Base-by-base conservation (phyloP, 2,797 vertebrate species). In the Triplophysa yarkandensis region DNA sequence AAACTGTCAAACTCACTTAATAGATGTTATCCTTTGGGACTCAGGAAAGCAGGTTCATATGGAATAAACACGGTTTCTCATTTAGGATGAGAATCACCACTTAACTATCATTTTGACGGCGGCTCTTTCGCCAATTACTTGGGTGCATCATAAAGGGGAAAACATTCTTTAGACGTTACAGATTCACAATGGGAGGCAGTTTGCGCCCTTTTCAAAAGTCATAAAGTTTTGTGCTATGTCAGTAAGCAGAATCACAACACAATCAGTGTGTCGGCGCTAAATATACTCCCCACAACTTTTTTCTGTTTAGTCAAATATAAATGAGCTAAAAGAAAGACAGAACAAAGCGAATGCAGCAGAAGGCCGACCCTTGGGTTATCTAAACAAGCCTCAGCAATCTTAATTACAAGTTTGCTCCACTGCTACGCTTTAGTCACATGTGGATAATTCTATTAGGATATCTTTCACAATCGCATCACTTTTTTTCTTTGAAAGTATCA, bases 1-100 rank as follows among this genome's bases (percentile, higher is more conserved):
- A 92, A 92, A 86, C 91, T 93, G 92, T 94, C 92, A 92, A 84
- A 85, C 91, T 93, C 90, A 89, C 89, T 94, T 93, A 93, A 90
- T 84, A 88, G 85, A 87, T 92, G 87, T 88, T 88, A 87, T 92
- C 92, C 92, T 90, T 78, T 86, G 89, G 91, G 90, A 94, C 77
- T 84, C 86, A 90, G 88, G 87, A 89, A 92, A 89, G 88, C 90
- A 91, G 86, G 86, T 85, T 83, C 74, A 57, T 90, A 86, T 85
- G 85, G 85, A 88, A 89, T 85, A 87, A 90, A 86, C 86, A 90
- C 88, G 88, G 88, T 82, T 91, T 91, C 86, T 86, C 85, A 86
- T 54, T 62, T 21, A 54, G 81, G 87, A 78, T 81, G 85, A 84
- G 88, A 83, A 83, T 83, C 84, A 78, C 85, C 85, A 83, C 87